These are phyloP conservation scores for Rhinogobio ventralis DNA, from an alignment of 2,797 vertebrate genomes.

Conservation along the genomic window DNA sequence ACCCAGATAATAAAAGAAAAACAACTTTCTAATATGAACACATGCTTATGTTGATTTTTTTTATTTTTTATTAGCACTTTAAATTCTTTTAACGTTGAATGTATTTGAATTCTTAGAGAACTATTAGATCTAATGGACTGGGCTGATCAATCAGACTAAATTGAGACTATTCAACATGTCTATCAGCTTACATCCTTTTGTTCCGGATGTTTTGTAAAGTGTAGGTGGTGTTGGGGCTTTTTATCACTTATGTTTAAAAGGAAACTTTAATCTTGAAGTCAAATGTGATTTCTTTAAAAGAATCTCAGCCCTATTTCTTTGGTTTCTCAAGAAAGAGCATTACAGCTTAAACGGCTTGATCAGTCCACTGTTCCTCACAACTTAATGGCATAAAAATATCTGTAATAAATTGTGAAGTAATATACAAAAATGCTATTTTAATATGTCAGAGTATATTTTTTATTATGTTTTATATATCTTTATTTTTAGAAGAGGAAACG, in stretches of 20 bases:
- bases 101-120: background rate
- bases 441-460: background rate
- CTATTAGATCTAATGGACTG: too few relatives aligned
- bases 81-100: background rate
- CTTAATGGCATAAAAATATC: background rate
- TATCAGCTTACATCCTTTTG: background rate
- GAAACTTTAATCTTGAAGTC: background rate
- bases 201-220: background rate
- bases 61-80: background rate
- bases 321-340: background rate
- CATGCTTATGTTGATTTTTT: background rate
- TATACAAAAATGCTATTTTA: background rate
- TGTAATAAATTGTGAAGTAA: background rate
- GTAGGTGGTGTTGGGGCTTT: background rate
- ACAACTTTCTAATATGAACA: background rate
- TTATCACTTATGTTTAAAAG: background rate
- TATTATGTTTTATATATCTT: too few relatives aligned
- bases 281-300: background rate
- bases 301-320: background rate
- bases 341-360: background rate
- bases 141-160: background rate
- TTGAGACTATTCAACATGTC: background rate
- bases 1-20: background rate
- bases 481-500: background rate
- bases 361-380: background rate